Base-by-base conservation (phyloP, 2,113 vertebrate genomes). In the Zosterops pallidus region DNA sequence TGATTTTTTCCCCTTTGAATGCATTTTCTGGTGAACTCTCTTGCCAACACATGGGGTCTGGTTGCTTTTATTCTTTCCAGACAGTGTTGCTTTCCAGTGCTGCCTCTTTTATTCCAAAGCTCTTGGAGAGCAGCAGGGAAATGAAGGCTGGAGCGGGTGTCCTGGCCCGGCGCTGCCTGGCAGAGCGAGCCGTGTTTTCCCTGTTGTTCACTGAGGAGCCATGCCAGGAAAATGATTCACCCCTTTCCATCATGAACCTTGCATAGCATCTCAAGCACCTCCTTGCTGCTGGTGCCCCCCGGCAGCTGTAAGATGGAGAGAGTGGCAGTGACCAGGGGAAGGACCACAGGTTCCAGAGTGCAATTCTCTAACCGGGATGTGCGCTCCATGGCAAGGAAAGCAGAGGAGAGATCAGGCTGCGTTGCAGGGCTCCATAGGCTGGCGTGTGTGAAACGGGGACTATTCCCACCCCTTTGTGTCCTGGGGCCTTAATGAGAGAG, bases 11-110 rank as follows among this genome's bases (percentile, higher is more conserved):
- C 79, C 52, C 91, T 95, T 93, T 83, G 83, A 95, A 75, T 62
- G 55, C 31, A 8, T 95, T 96, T 95, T 75, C 91, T 55, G n/a
- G 70, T 89, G 86, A 92, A 71, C 84, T 89, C 67, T 86, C 50
- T 85, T 94, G 91, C 89, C 94, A 96, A 25, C 81, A 84, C 69
- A 79, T 64, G 93, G 82, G 70, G 80, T 95, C 94, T 7, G 44
- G 81, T 89, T 83, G 90, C 91, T 90, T 97, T 96, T 94, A 93
- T 97, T 95, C 83, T 71, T 97, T 93, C 60, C 89, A 95, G 92
- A 81, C 92, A 93, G 74, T 9, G 0, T 72, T 86, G 79, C 88
- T 97, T 84, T 95, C 96, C 47, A 83, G 90, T 19, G 28, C 60
- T 89, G 69, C 92, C 94, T 96, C 90, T 94, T 91, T 81, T 75